phyloP scores from a whole-genome alignment of 2,888 invertebrate genomes.

The Dolomedes plantarius region DNA sequence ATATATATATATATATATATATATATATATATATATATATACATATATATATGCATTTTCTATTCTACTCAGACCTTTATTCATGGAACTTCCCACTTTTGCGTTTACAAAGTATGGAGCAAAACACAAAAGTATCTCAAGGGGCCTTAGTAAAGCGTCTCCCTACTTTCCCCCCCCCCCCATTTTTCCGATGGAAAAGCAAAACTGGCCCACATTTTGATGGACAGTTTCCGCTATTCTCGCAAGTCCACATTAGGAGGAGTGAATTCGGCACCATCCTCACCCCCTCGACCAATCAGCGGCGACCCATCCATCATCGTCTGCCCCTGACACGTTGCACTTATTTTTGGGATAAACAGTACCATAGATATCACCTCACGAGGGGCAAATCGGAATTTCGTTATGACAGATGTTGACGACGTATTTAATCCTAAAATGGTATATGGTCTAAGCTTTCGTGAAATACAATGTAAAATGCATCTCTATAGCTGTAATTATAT shows the following conservation, averaged over 20 bases:
- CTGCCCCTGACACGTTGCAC: conserved; percentile 54
- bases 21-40: no score
- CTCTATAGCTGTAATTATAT: no score
- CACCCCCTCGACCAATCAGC: conserved; percentile 52
- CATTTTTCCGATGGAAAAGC: conserved; percentile 40
- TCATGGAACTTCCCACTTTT: not conserved
- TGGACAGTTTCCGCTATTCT: conserved; percentile 39
- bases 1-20: no score
- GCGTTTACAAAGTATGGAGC: not conserved
- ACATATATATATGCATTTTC: no score
- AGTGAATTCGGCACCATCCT: conserved; percentile 33
- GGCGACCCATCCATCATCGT: conserved; percentile 55
- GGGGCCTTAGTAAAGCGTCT: not conserved
- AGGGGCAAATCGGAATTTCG: conserved; percentile 47
- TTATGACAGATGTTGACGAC: conserved; percentile 59
- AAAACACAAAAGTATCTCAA: not conserved
- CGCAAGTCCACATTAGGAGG: conserved; percentile 44
- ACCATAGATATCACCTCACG: conserved; percentile 9
- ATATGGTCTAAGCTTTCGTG: no score
- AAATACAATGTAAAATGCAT: no score
- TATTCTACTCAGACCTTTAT: no score
- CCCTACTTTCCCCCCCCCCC: not conserved
- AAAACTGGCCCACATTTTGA: conserved; percentile 43
- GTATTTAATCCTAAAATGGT: conserved; percentile 22
- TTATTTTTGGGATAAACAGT: conserved; percentile 54